phyloP scores from a whole-genome alignment of 2,797 vertebrate genomes.

The Myotis daubentonii region DNA sequence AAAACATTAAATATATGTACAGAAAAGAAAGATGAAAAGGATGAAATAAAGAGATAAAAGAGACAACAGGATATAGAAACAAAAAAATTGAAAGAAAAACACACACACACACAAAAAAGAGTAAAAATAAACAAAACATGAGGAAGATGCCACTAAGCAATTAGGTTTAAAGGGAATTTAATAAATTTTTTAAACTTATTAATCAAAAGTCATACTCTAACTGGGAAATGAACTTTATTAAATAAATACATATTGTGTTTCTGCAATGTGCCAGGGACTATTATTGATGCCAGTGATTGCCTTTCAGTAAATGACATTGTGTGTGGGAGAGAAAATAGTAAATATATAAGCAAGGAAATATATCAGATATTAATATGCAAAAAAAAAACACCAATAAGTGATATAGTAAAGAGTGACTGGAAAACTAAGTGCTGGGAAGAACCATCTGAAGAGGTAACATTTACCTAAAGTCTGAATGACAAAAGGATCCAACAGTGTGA shows the following conservation, averaged over 20 bases:
- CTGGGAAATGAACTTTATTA: background rate
- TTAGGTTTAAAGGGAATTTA: background rate
- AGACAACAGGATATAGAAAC: background rate
- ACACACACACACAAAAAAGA: background rate
- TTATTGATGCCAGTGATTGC: background rate
- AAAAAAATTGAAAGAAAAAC: background rate
- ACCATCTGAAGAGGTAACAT: background rate
- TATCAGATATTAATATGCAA: background rate
- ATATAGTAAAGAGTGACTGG: background rate
- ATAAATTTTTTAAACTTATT: background rate
- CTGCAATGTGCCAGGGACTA: background rate
- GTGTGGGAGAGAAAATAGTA: background rate
- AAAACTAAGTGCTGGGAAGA: background rate
- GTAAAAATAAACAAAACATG: background rate
- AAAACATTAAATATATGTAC: background rate
- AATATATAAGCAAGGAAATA: background rate
- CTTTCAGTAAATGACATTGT: background rate
- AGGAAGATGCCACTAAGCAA: background rate
- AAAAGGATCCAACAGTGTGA: background rate
- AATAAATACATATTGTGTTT: background rate
- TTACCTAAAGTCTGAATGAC: background rate
- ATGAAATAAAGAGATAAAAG: background rate
- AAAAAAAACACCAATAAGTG: background rate
- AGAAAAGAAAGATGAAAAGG: background rate
- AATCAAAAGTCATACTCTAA: background rate